Evolutionary conservation across 2,888 invertebrate species (phyloP).

Genomic region (Choristoneura rosaceana): DNA sequence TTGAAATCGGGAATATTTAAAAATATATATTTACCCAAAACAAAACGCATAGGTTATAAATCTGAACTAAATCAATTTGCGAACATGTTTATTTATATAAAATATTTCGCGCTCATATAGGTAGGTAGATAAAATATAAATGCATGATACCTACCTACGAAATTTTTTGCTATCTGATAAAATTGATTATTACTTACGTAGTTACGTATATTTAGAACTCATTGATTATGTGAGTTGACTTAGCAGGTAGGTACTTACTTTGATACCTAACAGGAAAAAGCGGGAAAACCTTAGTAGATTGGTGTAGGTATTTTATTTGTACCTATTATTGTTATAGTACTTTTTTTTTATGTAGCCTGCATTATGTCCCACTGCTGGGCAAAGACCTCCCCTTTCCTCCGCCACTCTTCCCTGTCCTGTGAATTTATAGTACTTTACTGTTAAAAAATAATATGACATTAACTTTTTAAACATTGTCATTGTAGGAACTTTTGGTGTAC

Average conservation of each 20-base stretch:
- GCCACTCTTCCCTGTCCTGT: no score
- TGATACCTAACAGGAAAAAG: conserved; percentile 19
- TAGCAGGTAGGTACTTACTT: neutral
- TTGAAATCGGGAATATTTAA: no score
- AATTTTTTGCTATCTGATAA: conserved; percentile 9
- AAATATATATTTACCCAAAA: neutral
- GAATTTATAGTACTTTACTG: no score
- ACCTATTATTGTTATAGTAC: no score
- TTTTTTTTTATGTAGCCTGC: no score
- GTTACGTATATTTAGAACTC: neutral
- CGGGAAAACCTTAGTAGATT: neutral
- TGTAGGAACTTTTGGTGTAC: no score
- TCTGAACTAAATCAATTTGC: neutral
- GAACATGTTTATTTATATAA: conserved; percentile 1
- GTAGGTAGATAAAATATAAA: conserved; percentile 17
- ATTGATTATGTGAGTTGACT: conserved; percentile 2
- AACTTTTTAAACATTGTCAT: no score
- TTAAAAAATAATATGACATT: no score
- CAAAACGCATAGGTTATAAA: neutral
- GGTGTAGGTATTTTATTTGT: neutral
- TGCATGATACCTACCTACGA: neutral
- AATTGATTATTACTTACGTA: conserved; percentile 8
- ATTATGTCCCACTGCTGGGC: no score
- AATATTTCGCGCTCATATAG: conserved; percentile 21
- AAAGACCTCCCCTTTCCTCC: no score